Evolutionary conservation across 1,140 invertebrate genomes (phyloP), one percentile per base, ranked within the genome.

Genomic region (Zaprionus gabonicus): DNA sequence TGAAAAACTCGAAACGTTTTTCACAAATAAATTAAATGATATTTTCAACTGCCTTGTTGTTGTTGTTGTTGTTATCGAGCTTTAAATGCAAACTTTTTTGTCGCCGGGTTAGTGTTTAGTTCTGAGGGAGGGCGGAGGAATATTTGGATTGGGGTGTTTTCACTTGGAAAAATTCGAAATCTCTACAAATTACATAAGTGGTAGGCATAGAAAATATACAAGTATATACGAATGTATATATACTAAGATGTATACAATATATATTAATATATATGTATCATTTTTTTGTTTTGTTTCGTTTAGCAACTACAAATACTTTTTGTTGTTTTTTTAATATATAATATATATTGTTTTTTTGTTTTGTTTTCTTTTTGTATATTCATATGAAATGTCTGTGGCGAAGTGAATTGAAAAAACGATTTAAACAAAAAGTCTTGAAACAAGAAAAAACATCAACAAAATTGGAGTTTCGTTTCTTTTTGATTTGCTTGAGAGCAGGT

Each of bases 201-300:
- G 81, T 90, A 90, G 85, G 85, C 85, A 90, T 90, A 90, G 81
- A 90, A 90, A 90, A 90, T 90, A 90, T 90, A 90, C 85, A 90
- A 90, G 76, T 90, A 90, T 85, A 84, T 88, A 83, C 75, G 78
- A 80, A 83, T 83, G 65, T 71, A 80, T 87, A 82, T 86, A 83
- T 88, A 87, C 82, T 73, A 88, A 86, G 75, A 66, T 78, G 64
- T 79, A 69, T 81, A 78, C 71, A 78, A 74, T 78, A 77, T 82
- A 69, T 76, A 63, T 75, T 71, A 70, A 80, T 78, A 73, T 68
- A 77, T 80, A 71, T 72, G 70, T 81, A 71, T 80, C 77, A 57
- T 70, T 86, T 38, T 38, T 85, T 70, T 72, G 87, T 46, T 46
- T 46, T 9, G 31, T 31, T 31, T 44, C 41, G 41, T 46, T 46